phyloP scores from a whole-genome alignment of 53 echinoderm and acorn worm species.

The Patiria pectinifera region DNA sequence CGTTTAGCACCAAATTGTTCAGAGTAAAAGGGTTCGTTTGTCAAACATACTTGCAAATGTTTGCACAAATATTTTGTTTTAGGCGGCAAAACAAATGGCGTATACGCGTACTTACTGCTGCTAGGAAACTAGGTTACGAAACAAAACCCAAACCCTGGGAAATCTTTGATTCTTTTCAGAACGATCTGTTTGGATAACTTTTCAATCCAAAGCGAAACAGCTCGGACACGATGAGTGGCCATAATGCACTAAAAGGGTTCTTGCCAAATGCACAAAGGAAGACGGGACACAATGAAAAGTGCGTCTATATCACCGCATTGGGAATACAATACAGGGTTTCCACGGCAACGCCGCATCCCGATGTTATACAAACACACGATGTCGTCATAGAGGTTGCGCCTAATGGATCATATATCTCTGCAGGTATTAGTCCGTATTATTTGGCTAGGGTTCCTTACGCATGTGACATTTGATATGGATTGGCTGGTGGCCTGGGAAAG shows the following conservation, averaged over 20 bases:
- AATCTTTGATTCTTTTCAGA: background rate
- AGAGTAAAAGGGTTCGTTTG: no score
- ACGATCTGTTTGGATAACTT: background rate
- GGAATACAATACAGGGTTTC: conserved; percentile 40
- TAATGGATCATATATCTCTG: conserved; percentile 33
- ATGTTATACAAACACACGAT: conserved; percentile 2
- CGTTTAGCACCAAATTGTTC: no score
- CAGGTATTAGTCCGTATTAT: background rate
- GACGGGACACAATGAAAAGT: background rate
- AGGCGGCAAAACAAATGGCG: no score
- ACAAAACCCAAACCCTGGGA: background rate
- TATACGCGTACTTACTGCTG: background rate
- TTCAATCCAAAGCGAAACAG: background rate
- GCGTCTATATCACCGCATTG: background rate
- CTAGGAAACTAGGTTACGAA: background rate
- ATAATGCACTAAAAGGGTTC: background rate
- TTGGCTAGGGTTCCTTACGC: background rate
- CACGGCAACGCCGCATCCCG: conserved; percentile 32
- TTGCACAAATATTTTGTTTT: background rate
- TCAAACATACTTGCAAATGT: no score
- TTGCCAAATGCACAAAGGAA: background rate
- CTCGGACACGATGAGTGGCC: background rate
- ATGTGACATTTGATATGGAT: background rate
- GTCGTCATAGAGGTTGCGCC: background rate
- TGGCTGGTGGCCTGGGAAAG: background rate